Evolutionary conservation across 1,140 invertebrate genomes (phyloP), one percentile per base, ranked within the genome.

Genomic region (Epicauta chinensis): DNA sequence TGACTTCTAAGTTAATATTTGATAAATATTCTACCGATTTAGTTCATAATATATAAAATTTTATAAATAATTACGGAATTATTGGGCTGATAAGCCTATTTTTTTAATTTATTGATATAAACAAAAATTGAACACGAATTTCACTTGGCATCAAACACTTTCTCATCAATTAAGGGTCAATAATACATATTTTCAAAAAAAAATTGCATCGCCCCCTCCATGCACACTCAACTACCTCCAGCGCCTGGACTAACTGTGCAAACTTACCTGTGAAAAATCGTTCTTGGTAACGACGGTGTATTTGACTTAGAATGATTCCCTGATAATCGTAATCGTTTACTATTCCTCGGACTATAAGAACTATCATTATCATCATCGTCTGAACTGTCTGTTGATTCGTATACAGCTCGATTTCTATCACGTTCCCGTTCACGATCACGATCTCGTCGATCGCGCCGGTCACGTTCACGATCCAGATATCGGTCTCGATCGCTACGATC

Each of bases 181-280:
- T n/a, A n/a, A n/a, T n/a, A n/a, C n/a, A n/a, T n/a, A n/a, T n/a
- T n/a, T n/a, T n/a, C n/a, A n/a, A n/a, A n/a, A n/a, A n/a, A n/a
- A n/a, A n/a, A n/a, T n/a, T n/a, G n/a, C n/a, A n/a, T n/a, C n/a
- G n/a, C n/a, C n/a, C n/a, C n/a, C n/a, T n/a, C n/a, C n/a, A n/a
- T n/a, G n/a, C n/a, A n/a, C n/a, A n/a, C n/a, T n/a, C n/a, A n/a
- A n/a, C n/a, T n/a, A n/a, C n/a, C n/a, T n/a, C 2, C 11, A 30
- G 15, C 32, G 1, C n/a, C 7, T 7, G 17, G 7, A 23, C 7
- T 7, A 23, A 3, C 17, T 23, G 0, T 23, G 7, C n/a, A 7
- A 23, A 23, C 23, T 23, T 68, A 82, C 80, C 80, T 79, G 59
- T 85, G 81, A 64, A 85, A 85, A 56, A 84, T 77, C 44, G 80